Conservation (phyloP, 2,888 invertebrate species). For the Seira musarum region DNA sequence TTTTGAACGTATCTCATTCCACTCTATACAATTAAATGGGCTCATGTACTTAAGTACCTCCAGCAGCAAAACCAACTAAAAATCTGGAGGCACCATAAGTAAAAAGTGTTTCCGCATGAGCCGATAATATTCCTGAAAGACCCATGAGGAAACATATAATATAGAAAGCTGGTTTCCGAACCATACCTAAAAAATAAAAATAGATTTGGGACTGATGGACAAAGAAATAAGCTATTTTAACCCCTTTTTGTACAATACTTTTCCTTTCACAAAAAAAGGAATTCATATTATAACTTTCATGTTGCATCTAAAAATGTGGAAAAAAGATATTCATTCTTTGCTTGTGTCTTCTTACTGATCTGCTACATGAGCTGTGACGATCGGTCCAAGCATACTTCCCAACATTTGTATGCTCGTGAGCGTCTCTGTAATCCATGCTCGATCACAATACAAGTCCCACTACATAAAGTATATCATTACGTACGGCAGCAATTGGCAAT, state of each 20-base stretch:
- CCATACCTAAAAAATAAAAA: constrained; percentile 60
- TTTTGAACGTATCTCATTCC: neutral
- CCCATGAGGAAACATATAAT: constrained; percentile 60
- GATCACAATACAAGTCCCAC: constrained; percentile 64
- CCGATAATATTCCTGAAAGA: constrained; percentile 59
- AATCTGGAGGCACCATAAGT: constrained; percentile 63
- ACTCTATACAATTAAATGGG: neutral
- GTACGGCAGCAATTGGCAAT: too few species aligned
- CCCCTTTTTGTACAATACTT: neutral
- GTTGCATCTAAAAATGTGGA: too few species aligned
- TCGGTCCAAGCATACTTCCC: constrained; percentile 61
- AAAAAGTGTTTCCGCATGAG: constrained; percentile 50
- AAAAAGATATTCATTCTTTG: too few species aligned
- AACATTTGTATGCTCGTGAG: constrained; percentile 65
- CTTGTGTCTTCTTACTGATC: constrained; percentile 61
- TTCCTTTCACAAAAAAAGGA: neutral
- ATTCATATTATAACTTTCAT: too few species aligned
- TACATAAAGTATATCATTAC: too few species aligned
- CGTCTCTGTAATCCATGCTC: constrained; percentile 64
- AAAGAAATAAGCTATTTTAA: neutral
- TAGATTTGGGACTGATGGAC: neutral
- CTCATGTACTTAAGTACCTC: constrained; percentile 28
- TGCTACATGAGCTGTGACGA: constrained; percentile 61
- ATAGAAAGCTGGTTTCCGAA: constrained; percentile 60
- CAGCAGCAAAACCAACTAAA: constrained; percentile 64